These are phyloP conservation scores for Psix sp. DNA, from an alignment of 1,140 invertebrate species.

Conservation along the genomic window DNA sequence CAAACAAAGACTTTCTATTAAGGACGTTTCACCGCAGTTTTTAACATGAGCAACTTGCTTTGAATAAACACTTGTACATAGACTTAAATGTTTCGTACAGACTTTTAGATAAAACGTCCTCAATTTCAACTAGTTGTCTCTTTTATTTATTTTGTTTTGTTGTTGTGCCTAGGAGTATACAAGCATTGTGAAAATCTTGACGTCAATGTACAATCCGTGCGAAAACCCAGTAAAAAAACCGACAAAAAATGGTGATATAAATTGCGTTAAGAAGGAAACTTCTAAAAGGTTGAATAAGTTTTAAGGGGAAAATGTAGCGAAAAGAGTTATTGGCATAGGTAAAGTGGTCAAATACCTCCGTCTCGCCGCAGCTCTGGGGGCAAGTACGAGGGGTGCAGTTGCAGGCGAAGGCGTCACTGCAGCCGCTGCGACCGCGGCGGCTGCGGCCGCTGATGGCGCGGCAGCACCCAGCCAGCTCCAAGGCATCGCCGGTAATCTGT, in stretches of 20 bases:
- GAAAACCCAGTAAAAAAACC: neutral
- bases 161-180: constrained; percentile 1
- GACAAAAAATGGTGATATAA: neutral
- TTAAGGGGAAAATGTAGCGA: constrained; percentile 35
- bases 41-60: too few species aligned
- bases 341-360: constrained; percentile 64
- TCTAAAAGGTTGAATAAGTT: neutral
- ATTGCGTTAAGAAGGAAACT: neutral
- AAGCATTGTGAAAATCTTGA: constrained; percentile 2
- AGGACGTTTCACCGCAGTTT: too few species aligned
- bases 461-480: constrained; percentile 75
- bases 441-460: constrained; percentile 75
- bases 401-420: constrained; percentile 74
- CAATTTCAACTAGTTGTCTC: too few species aligned
- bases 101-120: too few species aligned
- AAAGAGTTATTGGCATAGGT: constrained; percentile 42
- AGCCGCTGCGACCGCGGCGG: constrained; percentile 74
- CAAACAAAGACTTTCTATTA: too few species aligned
- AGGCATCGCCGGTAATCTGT: constrained; percentile 76
- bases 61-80: too few species aligned
- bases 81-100: too few species aligned
- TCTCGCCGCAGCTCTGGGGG: constrained; percentile 74
- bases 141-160: too few species aligned
- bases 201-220: constrained; percentile 6
- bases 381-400: constrained; percentile 74